Conservation (phyloP, 2,888 invertebrate species). For the Melieria omissa region DNA sequence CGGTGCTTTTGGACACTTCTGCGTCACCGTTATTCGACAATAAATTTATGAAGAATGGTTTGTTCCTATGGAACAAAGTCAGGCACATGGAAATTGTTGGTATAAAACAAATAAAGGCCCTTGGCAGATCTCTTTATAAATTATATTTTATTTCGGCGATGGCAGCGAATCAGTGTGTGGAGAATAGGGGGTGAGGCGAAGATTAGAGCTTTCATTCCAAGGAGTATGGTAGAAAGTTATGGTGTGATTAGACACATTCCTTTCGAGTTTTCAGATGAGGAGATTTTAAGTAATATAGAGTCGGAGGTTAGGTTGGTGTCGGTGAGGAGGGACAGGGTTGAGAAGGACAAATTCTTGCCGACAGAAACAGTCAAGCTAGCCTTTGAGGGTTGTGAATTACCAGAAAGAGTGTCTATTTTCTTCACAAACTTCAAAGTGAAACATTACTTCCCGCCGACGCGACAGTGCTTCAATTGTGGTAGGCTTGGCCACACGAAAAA, state of each 20-base stretch:
- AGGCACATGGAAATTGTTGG: background rate
- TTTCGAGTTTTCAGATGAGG: background rate
- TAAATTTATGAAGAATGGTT: background rate
- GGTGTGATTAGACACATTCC: slow-evolving; percentile 5
- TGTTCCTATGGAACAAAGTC: background rate
- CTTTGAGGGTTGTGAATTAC: slow-evolving; percentile 1
- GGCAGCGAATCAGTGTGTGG: background rate
- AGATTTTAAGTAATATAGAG: too few species aligned
- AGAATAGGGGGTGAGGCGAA: background rate
- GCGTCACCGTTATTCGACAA: too few species aligned
- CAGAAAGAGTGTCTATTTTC: background rate
- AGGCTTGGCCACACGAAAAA: slow-evolving; percentile 16
- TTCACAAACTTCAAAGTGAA: background rate
- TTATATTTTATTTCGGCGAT: background rate
- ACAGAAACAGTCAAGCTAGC: slow-evolving; percentile 19
- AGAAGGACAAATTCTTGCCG: background rate
- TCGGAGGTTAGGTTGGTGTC: too few species aligned
- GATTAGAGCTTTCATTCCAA: slow-evolving; percentile 14
- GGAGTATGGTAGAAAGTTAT: background rate
- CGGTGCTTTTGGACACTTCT: too few species aligned
- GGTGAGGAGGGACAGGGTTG: background rate
- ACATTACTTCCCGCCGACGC: slow-evolving; percentile 13
- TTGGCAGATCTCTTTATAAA: background rate
- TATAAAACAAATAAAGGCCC: background rate
- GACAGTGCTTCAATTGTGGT: slow-evolving; percentile 21